phyloP scores from a whole-genome alignment of 1,140 invertebrate genomes.

The Tetramorium simillimum region DNA sequence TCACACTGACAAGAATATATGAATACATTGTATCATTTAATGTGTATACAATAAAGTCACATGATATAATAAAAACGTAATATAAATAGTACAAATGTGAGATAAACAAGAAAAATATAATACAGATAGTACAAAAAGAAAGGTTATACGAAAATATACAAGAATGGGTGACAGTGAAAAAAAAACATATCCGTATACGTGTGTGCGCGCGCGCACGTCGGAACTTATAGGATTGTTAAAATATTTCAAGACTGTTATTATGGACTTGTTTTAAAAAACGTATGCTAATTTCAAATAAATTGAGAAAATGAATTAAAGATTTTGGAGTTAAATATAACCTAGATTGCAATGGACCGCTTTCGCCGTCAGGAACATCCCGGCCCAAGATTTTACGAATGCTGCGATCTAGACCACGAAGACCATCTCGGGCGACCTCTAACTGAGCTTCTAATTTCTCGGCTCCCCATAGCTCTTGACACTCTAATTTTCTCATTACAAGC shows the following conservation, averaged over 20 bases:
- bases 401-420: slow-evolving; percentile 81
- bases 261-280: not conserved
- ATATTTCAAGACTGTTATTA: not conserved
- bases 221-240: not conserved
- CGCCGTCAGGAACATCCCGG: slow-evolving; percentile 83
- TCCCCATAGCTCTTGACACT: slow-evolving; percentile 80
- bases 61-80: not conserved
- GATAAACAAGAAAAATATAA: not conserved
- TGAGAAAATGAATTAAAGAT: not conserved
- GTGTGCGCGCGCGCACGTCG: too few relatives aligned
- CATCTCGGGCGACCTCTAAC: slow-evolving; percentile 82
- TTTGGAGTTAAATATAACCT: slow-evolving; percentile 73
- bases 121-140: not conserved
- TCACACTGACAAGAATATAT: not conserved
- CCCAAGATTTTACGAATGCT: slow-evolving; percentile 85
- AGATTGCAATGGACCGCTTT: slow-evolving; percentile 79
- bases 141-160: not conserved
- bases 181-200: too few relatives aligned
- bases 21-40: not conserved
- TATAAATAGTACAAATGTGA: not conserved
- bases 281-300: not conserved
- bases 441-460: slow-evolving; percentile 82
- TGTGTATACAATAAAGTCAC: too few relatives aligned
- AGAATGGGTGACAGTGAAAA: not conserved
- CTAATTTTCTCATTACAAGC: slow-evolving; percentile 79